Evolutionary conservation across 2,113 vertebrate genomes (phyloP).

Genomic region (Laticauda laticaudata): DNA sequence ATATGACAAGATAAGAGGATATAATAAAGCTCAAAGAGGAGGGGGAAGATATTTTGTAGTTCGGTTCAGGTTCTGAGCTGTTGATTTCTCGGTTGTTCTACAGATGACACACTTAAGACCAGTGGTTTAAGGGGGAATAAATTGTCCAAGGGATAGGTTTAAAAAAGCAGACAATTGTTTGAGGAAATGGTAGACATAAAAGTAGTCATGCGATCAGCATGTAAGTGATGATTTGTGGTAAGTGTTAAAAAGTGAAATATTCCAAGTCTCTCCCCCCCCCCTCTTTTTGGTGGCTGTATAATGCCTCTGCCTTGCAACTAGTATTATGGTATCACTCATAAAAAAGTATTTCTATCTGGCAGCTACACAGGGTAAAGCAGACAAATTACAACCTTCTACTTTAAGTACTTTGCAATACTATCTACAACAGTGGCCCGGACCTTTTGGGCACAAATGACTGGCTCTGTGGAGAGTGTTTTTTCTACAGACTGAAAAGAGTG

Average conservation of each 20-base stretch:
- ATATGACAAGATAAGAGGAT: conserved; percentile 74
- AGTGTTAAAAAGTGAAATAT: background rate
- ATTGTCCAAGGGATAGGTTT: conserved; percentile 28
- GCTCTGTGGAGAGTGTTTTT: too few species aligned
- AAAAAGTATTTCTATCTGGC: background rate
- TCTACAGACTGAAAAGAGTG: too few species aligned
- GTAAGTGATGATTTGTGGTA: conserved; percentile 25
- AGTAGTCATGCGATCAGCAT: background rate
- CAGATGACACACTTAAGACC: background rate
- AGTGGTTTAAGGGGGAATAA: background rate
- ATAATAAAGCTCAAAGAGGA: conserved; percentile 63
- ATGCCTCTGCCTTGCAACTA: fast-evolving
- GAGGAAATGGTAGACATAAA: conserved; percentile 53
- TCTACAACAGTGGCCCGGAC: background rate
- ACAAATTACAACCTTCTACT: background rate
- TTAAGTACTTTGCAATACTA: background rate
- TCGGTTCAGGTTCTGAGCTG: conserved; percentile 47
- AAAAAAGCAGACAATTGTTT: conserved; percentile 41
- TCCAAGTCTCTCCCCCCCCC: fast-evolving
- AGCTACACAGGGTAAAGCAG: background rate
- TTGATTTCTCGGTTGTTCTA: conserved; percentile 18
- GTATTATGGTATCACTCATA: fast-evolving
- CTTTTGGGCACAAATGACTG: too few species aligned
- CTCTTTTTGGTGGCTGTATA: background rate
- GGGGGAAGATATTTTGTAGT: conserved; percentile 50